A percentile compares a stretch with the other conserved stretches of the same genome.
Evolutionary conservation across 2,113 vertebrate genomes (phyloP).

Genomic region (Ptyas mucosa): DNA sequence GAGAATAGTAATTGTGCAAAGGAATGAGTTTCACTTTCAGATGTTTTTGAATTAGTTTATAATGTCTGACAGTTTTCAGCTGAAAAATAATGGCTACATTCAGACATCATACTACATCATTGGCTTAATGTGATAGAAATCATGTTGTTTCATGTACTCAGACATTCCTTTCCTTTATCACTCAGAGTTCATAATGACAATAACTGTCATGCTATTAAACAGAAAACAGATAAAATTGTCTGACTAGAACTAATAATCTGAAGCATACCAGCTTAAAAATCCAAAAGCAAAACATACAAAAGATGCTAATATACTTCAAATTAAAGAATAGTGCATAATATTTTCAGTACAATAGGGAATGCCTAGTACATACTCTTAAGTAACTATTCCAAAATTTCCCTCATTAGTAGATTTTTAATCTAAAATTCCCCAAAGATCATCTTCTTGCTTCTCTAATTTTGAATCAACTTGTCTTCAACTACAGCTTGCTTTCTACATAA

Average conservation of each 20-base stretch:
- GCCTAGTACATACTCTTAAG: background rate
- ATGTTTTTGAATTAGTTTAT: background rate
- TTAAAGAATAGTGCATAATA: background rate
- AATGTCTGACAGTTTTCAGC: background rate
- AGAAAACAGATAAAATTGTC: background rate
- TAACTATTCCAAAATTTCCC: background rate
- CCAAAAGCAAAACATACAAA: background rate
- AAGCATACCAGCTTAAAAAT: background rate
- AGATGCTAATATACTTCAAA: background rate
- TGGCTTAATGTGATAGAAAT: background rate
- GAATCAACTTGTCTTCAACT: background rate
- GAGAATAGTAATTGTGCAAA: background rate
- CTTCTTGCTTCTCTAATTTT: background rate
- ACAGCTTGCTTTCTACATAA: background rate
- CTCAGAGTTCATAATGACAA: background rate
- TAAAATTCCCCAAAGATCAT: background rate
- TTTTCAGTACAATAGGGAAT: background rate
- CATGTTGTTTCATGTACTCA: background rate
- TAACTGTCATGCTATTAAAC: background rate
- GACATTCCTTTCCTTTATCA: background rate
- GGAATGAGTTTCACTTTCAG: background rate
- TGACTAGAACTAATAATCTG: background rate
- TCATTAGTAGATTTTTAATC: background rate
- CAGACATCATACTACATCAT: background rate
- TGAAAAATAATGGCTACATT: background rate